phyloP scores from a whole-genome alignment of 1,140 invertebrate species.

The Sarcophaga peregrina region DNA sequence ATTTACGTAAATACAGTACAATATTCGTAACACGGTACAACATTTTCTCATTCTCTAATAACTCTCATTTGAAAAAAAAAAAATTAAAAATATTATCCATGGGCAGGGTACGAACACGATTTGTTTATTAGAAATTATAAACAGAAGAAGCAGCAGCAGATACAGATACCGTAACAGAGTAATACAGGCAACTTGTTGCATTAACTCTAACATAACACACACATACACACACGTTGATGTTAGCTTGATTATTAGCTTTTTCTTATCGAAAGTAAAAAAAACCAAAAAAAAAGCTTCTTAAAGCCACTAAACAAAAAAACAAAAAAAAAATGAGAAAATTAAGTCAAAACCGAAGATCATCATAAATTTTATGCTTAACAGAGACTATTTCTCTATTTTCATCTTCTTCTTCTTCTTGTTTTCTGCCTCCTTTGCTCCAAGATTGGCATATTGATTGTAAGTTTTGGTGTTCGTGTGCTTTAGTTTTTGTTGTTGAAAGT shows the following conservation, averaged over 20 bases:
- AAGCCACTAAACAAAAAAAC: neutral
- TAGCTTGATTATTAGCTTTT: neutral
- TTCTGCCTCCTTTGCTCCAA: too few species aligned
- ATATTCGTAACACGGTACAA: neutral
- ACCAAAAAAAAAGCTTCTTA: neutral
- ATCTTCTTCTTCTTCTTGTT: too few species aligned
- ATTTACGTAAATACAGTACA: neutral
- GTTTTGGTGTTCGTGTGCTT: too few species aligned
- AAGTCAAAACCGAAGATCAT: neutral
- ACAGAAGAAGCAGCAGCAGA: neutral
- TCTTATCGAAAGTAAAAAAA: neutral
- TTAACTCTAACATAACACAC: too few species aligned
- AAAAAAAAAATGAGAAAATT: neutral
- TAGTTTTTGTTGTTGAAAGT: too few species aligned
- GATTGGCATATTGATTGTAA: too few species aligned
- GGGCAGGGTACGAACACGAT: constrained; percentile 1
- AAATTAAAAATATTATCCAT: neutral
- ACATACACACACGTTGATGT: neutral
- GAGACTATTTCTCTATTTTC: too few species aligned
- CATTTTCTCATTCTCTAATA: neutral
- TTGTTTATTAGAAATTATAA: neutral
- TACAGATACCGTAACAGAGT: neutral
- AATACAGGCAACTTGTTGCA: constrained; percentile 5
- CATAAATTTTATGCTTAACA: too few species aligned
- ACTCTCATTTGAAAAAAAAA: neutral